Percentiles rank a stretch among this genome's conserved stretches.
Conservation (phyloP, 2,113 vertebrate genomes). For the Apteryx mantelli region DNA sequence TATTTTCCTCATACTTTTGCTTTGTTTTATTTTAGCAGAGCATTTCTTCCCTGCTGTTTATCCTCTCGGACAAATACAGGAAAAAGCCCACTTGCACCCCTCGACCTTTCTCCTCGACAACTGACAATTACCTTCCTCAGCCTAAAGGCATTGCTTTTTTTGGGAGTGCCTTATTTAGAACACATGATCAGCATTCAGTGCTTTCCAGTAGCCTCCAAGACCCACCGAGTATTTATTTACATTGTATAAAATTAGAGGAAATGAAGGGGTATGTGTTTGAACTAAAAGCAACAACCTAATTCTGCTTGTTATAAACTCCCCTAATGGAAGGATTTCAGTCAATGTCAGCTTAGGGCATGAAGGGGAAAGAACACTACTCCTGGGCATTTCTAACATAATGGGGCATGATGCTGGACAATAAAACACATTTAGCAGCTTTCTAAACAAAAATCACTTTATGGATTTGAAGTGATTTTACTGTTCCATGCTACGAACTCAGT, state of each 20-base stretch:
- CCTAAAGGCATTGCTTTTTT: slow-evolving; percentile 79
- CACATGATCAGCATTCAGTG: slow-evolving; percentile 75
- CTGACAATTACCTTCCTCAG: slow-evolving; percentile 78
- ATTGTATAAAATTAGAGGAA: slow-evolving; percentile 82
- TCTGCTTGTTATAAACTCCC: slow-evolving; percentile 52
- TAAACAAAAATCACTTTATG: slow-evolving; percentile 34
- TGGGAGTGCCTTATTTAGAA: slow-evolving; percentile 80
- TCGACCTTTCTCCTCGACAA: slow-evolving; percentile 76
- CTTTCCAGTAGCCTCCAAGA: slow-evolving; percentile 78
- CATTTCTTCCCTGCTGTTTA: slow-evolving; percentile 73
- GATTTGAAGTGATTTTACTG: slow-evolving; percentile 16
- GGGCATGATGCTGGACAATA: slow-evolving; percentile 64
- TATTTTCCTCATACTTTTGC: slow-evolving; percentile 56
- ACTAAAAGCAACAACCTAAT: slow-evolving; percentile 64
- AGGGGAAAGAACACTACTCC: slow-evolving; percentile 37
- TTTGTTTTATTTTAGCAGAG: slow-evolving; percentile 64
- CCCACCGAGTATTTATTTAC: slow-evolving; percentile 81
- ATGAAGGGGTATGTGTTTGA: slow-evolving; percentile 79
- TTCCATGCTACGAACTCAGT: background rate
- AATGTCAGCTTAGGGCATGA: slow-evolving; percentile 61
- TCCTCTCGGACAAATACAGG: slow-evolving; percentile 79
- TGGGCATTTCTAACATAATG: slow-evolving; percentile 68
- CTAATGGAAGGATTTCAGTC: slow-evolving; percentile 75
- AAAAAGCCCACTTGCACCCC: slow-evolving; percentile 83
- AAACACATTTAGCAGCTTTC: slow-evolving; percentile 58